Evolutionary conservation across 2,888 invertebrate species (phyloP).

Genomic region (Caenorhabditis auriculariae): DNA sequence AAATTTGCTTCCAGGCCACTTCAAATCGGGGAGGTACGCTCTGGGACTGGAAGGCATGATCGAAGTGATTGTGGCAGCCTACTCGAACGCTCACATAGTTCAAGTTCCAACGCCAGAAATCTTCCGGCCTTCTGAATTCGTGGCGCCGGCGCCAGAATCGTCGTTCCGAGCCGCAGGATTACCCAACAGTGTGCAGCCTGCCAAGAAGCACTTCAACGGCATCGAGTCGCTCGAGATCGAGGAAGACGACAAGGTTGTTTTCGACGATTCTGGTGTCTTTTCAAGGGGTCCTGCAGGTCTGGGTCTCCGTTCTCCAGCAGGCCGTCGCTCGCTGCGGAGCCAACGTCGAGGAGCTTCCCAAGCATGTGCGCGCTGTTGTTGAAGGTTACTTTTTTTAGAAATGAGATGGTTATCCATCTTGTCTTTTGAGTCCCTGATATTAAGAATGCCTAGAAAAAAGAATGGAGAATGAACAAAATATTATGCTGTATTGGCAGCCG

Average conservation of each 20-base stretch:
- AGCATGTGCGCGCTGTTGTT: constrained; percentile 51
- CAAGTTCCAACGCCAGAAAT: constrained; percentile 50
- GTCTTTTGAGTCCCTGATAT: too few relatives aligned
- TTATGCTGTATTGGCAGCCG: too few relatives aligned
- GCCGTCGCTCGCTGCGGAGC: constrained; percentile 52
- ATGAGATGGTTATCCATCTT: too few relatives aligned
- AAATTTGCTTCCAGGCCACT: constrained; percentile 39
- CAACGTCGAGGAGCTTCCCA: constrained; percentile 42
- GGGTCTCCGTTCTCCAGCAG: constrained; percentile 55
- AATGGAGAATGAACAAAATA: too few relatives aligned
- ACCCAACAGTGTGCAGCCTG: constrained; percentile 41
- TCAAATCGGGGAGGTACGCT: constrained; percentile 42
- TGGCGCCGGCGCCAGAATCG: constrained; percentile 7
- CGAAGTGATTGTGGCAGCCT: constrained; percentile 60
- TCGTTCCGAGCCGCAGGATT: constrained; percentile 43
- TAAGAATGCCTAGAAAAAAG: too few relatives aligned
- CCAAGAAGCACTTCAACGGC: constrained; percentile 26
- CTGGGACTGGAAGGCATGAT: constrained; percentile 56
- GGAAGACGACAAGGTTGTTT: constrained; percentile 35
- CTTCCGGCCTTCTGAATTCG: constrained; percentile 24
- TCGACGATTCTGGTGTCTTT: background rate
- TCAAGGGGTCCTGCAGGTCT: constrained; percentile 21
- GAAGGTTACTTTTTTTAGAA: constrained; percentile 55
- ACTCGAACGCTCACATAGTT: constrained; percentile 59
- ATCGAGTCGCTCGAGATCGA: constrained; percentile 22